A percentile compares a stretch with the other conserved stretches of the same genome.
phyloP scores from a whole-genome alignment of 2,888 invertebrate species.

The Nemapogon koenigi region DNA sequence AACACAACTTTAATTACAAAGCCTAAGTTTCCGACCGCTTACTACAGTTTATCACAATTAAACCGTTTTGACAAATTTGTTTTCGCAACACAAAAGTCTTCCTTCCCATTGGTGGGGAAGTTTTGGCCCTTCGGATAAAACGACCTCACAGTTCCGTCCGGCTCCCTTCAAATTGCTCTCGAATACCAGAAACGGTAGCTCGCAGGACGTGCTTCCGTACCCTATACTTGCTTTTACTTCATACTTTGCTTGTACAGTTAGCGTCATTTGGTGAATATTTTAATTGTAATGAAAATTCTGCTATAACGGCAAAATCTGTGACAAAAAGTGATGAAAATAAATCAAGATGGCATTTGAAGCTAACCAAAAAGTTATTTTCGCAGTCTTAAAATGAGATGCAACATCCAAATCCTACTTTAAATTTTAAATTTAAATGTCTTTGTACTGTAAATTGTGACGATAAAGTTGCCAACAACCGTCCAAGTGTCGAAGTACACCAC shows the following conservation, averaged over 20 bases:
- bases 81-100: slow-evolving; percentile 4
- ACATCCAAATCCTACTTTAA: too few relatives aligned
- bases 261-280: too few relatives aligned
- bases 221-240: not conserved
- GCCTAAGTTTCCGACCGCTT: not conserved
- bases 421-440: not conserved
- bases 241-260: too few relatives aligned
- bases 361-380: too few relatives aligned
- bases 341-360: too few relatives aligned
- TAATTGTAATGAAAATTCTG: too few relatives aligned
- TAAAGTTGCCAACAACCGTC: not conserved
- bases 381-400: too few relatives aligned
- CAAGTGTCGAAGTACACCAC: slow-evolving; percentile 2
- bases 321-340: too few relatives aligned
- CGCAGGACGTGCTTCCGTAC: not conserved
- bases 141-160: slow-evolving; percentile 5
- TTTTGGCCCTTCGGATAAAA: slow-evolving; percentile 1
- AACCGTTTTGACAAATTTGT: not conserved
- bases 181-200: not conserved
- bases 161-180: slow-evolving; percentile 3
- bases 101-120: slow-evolving; percentile 1
- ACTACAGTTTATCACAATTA: slow-evolving; percentile 3
- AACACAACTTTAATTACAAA: not conserved
- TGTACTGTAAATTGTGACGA: not conserved
- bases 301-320: too few relatives aligned